Conservation (phyloP, 2,888 invertebrate species). For the Oscheius myriophilus region DNA sequence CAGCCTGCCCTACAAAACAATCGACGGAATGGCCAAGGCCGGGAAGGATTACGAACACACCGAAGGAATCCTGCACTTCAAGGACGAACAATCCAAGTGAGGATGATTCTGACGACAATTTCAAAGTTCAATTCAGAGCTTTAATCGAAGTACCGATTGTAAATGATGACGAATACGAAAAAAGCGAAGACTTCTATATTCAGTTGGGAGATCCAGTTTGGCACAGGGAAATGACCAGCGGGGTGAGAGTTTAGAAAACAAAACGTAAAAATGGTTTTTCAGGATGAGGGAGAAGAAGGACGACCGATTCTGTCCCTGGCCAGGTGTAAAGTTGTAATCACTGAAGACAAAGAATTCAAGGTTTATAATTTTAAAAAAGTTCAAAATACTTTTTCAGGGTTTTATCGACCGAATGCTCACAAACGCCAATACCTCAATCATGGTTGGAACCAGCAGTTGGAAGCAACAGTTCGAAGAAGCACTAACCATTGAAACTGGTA, state of each 20-base stretch:
- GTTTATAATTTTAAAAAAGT: constrained; percentile 73
- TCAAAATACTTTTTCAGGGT: constrained; percentile 34
- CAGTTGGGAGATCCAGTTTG: constrained; percentile 87
- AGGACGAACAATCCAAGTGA: constrained; percentile 98
- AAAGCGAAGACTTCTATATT: constrained; percentile 91
- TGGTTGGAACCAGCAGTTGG: constrained; percentile 93
- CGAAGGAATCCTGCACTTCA: constrained; percentile 86
- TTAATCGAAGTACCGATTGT: constrained; percentile 85
- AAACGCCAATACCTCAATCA: constrained; percentile 90
- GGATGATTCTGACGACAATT: constrained; percentile 73
- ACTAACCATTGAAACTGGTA: constrained; percentile 79
- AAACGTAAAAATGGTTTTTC: constrained; percentile 20
- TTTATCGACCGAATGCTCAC: constrained; percentile 93
- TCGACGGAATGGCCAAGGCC: constrained; percentile 82
- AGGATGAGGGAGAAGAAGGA: constrained; percentile 77
- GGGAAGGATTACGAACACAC: constrained; percentile 87
- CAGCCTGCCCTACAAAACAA: constrained; percentile 85
- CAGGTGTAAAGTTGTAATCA: constrained; percentile 87
- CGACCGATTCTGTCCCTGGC: constrained; percentile 86
- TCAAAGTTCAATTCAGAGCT: constrained; percentile 78
- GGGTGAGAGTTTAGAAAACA: neutral
- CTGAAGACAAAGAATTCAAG: constrained; percentile 98
- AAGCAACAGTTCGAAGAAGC: constrained; percentile 97
- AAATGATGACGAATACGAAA: constrained; percentile 97
- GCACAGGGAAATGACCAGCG: constrained; percentile 47